These are phyloP conservation scores for Sesia bembeciformis DNA, from an alignment of 2,888 invertebrate genomes.

Conservation along the genomic window DNA sequence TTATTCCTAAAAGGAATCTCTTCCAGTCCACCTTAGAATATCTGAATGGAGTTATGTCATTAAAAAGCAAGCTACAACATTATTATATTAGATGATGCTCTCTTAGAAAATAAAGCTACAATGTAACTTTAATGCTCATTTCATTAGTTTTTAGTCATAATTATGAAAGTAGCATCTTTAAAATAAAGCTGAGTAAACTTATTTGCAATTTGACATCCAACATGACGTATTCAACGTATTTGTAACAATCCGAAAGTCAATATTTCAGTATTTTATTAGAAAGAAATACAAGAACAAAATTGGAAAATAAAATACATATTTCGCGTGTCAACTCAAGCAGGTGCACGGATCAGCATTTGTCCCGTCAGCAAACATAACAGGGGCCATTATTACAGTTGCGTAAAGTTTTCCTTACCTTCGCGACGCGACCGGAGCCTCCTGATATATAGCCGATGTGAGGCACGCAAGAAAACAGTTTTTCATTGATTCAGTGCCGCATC, in stretches of 20 bases:
- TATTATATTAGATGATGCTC: no score
- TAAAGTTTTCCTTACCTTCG: conserved; percentile 15
- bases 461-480: conserved; percentile 71
- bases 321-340: conserved; percentile 45
- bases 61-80: no score
- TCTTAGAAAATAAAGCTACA: no score
- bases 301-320: conserved; percentile 27
- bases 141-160: no score
- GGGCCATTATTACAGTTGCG: conserved; percentile 42
- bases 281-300: neutral
- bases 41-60: no score
- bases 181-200: no score
- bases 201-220: no score
- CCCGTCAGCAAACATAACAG: conserved; percentile 53
- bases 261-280: neutral
- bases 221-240: neutral
- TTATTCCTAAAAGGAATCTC: no score
- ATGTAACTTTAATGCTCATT: no score
- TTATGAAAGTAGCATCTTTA: neutral
- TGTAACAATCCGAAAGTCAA: neutral
- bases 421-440: conserved; percentile 25
- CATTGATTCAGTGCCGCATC: conserved; percentile 72
- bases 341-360: conserved; percentile 51
- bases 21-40: no score
- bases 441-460: conserved; percentile 56